Evolutionary conservation across 92 coral and sea anemone genomes (phyloP), one percentile per base, ranked within the genome.

Genomic region (Diadumene lineata): DNA sequence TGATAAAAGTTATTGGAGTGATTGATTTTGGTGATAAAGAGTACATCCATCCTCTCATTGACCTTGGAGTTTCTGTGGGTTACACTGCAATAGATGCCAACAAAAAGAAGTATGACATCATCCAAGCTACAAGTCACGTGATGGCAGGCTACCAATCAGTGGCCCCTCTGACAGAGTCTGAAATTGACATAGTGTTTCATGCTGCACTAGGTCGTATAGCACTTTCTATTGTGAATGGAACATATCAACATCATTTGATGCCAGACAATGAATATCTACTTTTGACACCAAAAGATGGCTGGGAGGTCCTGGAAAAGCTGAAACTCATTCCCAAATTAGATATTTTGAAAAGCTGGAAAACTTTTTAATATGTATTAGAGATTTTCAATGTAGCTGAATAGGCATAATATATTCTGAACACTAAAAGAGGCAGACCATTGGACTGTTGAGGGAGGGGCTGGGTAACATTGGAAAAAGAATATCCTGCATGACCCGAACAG

Each of bases 81-180:
- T 38, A 38, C 48, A 6, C 13, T 38, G 6, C 13, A 6, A 38
- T 13, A 38, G 48, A 38, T 13, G 48, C 48, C 7, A 38, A 13
- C 48, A 38, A 38, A 13, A 38, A 38, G 13, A 38, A 38, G 13
- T 38, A 38, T 38, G 48, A 38, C 48, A 38, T 38, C 48, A 38
- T 38, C 48, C 48, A 78, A 18, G 84, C 84, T 1, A 64, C 73
- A 0, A 73, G 76, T 28, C 81, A 79, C 34, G 61, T 84, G 63
- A 53, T 84, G 13, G 84, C 63, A 19, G 84, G 84, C 46, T 84
- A 84, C 68, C 88, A 84, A 64, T 72, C 80, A 25, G 88, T 34
- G 25, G 71, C 62, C 24, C 75, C 88, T 7, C 60, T 84, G 17
- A 65, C 84, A 32, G 34, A 29, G 57, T 27, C 22, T 0, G 88